Base-by-base conservation (phyloP, 2,888 invertebrate genomes). In the Salticus scenicus region DNA sequence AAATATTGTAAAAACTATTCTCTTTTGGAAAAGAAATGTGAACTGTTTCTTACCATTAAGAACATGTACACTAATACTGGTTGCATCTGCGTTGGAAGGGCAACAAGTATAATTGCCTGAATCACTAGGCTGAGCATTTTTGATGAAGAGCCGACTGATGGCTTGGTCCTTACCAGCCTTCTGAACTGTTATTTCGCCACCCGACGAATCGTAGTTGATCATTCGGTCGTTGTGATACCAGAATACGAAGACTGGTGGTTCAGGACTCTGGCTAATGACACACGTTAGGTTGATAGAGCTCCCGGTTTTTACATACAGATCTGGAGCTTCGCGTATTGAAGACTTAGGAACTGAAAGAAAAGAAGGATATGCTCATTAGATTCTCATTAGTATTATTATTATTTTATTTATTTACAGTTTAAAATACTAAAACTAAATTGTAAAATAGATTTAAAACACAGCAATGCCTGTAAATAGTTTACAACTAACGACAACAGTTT, bases 211-310 rank as follows among this genome's bases (percentile, higher is more conserved):
- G 92, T 96, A 97, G 93, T 97, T 97, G 93, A 97, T 96, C 95
- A 97, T 96, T 91, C 95, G 95, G 92, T 95, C 95, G 93, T 97
- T 96, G 93, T 97, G 97, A 93, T 96, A 97, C 97, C 97, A 97
- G 93, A 97, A 97, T 91, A 97, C 96, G 93, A 96, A 97, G 92
- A 96, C 96, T 89, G 97, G 97, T 89, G 96, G 97, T 90, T 95
- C 95, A 78, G 97, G 96, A 91, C 96, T 96, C 96, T 96, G 93
- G 90, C 96, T 95, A 92, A 97, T 96, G 90, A 96, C 94, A 93
- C 97, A 97, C 92, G 95, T 95, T 89, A 97, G 93, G 91, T 94
- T 94, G 85, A 97, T 92, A 70, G 95, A 95, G 70, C 96, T 96
- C 57, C 97, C 97, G 17, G 96, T 96, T 90, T 96, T 95, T 88